Evolutionary conservation across 2,888 invertebrate species (phyloP).

Genomic region (Drepanosiphum platanoidis): DNA sequence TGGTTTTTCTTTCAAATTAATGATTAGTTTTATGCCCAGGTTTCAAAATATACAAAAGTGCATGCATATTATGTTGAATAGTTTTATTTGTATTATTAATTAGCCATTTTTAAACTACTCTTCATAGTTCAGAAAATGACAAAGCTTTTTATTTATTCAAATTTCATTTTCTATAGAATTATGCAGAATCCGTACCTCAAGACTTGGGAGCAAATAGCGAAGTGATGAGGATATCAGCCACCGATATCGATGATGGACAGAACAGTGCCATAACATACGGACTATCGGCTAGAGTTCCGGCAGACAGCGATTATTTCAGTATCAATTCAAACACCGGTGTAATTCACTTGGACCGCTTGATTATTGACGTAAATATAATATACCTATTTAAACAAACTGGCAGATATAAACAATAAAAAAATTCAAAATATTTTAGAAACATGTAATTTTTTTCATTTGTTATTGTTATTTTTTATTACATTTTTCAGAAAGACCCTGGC

Average conservation of each 20-base stretch:
- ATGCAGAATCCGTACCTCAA: slow-evolving; percentile 82
- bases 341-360: slow-evolving; percentile 76
- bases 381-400: not conserved
- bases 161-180: slow-evolving; percentile 69
- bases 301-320: slow-evolving; percentile 76
- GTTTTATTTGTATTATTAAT: not conserved
- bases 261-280: slow-evolving; percentile 86
- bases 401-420: slow-evolving; percentile 2
- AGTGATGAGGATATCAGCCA: slow-evolving; percentile 91
- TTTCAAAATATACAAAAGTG: too few relatives aligned
- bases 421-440: slow-evolving; percentile 5
- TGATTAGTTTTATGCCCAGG: too few relatives aligned
- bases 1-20: too few relatives aligned
- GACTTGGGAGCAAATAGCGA: slow-evolving; percentile 78
- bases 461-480: not conserved
- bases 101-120: not conserved
- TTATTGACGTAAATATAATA: slow-evolving; percentile 73
- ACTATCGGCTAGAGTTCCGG: slow-evolving; percentile 69
- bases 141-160: not conserved
- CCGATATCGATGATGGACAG: slow-evolving; percentile 90
- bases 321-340: slow-evolving; percentile 86
- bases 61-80: not conserved
- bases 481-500: slow-evolving; percentile 71
- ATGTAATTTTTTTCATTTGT: too few relatives aligned
- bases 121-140: too few relatives aligned